Evolutionary conservation across 2,797 vertebrate species (phyloP).

Genomic region (Sebastes iracundus): DNA sequence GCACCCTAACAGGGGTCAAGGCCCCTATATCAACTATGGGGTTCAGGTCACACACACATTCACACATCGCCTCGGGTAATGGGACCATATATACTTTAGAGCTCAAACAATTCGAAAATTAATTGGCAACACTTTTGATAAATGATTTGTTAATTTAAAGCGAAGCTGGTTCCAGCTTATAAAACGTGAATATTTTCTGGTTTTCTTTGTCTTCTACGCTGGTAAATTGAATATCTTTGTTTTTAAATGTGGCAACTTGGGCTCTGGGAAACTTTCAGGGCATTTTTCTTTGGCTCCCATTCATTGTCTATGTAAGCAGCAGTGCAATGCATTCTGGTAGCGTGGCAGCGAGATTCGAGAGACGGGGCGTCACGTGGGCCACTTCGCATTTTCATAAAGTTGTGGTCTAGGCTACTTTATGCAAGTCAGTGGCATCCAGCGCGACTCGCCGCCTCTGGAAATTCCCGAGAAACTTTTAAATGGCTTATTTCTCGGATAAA

Average conservation of each 20-base stretch:
- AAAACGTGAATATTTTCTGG: no score
- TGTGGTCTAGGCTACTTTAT: no score
- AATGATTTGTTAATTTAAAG: not conserved
- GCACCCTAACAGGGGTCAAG: conserved; percentile 40
- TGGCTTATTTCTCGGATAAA: not conserved
- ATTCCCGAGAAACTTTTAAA: not conserved
- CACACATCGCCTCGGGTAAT: not conserved
- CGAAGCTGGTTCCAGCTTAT: not conserved
- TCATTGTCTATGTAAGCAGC: not conserved
- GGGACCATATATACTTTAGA: not conserved
- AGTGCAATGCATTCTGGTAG: not conserved
- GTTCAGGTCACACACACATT: conserved; percentile 17
- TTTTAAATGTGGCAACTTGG: not conserved
- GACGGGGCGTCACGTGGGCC: not conserved
- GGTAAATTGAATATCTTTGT: not conserved
- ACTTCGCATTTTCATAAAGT: not conserved
- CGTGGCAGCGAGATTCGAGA: not conserved
- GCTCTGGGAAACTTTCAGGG: not conserved
- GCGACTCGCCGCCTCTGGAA: no score
- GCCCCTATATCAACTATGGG: conserved; percentile 6
- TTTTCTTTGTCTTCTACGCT: not conserved
- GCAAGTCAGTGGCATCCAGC: no score
- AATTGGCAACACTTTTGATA: not conserved
- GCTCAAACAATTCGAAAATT: not conserved
- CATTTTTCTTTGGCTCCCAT: not conserved